Evolutionary conservation across 2,888 invertebrate species (phyloP).

Genomic region (Liodrosophila aerea): DNA sequence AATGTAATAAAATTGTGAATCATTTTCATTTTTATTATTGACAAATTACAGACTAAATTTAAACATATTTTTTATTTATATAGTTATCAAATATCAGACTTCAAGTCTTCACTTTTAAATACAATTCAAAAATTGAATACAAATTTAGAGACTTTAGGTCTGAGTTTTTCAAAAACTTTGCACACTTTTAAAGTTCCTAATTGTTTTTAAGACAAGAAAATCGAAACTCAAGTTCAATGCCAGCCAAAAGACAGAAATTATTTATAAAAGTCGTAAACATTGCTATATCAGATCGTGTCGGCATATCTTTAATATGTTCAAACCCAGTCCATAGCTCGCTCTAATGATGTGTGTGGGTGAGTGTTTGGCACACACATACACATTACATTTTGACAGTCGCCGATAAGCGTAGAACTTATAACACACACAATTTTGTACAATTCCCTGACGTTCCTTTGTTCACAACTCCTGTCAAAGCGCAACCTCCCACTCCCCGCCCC

Average conservation of each 20-base stretch:
- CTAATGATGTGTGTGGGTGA: slow-evolving; percentile 1
- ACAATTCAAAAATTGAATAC: no score
- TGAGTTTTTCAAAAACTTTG: no score
- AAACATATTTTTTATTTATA: no score
- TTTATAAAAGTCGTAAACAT: slow-evolving; percentile 6
- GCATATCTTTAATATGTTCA: background rate
- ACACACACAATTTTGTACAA: slow-evolving; percentile 28
- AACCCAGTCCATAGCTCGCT: background rate
- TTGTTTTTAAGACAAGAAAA: background rate
- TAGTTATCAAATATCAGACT: no score
- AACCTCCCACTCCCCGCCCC: background rate
- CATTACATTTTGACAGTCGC: slow-evolving; percentile 35
- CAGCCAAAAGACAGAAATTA: slow-evolving; percentile 23
- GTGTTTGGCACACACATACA: slow-evolving; percentile 5
- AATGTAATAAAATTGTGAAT: no score
- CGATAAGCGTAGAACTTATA: slow-evolving; percentile 45
- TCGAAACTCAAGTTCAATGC: slow-evolving; percentile 22
- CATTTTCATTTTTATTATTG: no score
- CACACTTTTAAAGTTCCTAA: no score
- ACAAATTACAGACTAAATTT: no score
- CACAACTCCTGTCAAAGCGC: background rate
- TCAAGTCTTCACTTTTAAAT: no score
- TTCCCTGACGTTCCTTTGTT: slow-evolving; percentile 34
- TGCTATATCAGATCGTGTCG: slow-evolving; percentile 17
- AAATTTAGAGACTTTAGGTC: no score